phyloP scores from a whole-genome alignment of 2,888 invertebrate genomes.

The Eupithecia exiguata region DNA sequence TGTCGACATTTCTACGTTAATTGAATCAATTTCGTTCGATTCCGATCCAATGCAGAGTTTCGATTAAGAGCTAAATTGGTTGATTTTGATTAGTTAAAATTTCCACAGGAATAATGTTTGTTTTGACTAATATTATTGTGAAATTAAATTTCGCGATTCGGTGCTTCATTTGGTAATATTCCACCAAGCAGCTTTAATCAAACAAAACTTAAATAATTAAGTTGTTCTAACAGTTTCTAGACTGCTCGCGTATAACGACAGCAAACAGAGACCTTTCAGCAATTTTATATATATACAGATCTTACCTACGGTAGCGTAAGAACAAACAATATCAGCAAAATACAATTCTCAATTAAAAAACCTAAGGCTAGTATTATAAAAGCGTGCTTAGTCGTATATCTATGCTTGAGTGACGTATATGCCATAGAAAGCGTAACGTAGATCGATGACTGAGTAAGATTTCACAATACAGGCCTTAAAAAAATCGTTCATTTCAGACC shows the following conservation, averaged over 20 bases:
- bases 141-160: neutral
- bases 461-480: too few relatives aligned
- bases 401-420: too few relatives aligned
- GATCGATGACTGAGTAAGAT: too few relatives aligned
- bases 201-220: neutral
- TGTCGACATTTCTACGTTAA: slow-evolving; percentile 31
- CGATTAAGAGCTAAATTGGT: slow-evolving; percentile 33
- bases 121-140: slow-evolving; percentile 5
- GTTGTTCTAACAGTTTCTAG: neutral
- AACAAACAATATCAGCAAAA: too few relatives aligned
- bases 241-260: neutral
- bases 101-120: slow-evolving; percentile 11
- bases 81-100: slow-evolving; percentile 27
- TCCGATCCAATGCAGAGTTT: slow-evolving; percentile 28
- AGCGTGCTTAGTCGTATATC: too few relatives aligned
- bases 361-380: too few relatives aligned
- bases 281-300: too few relatives aligned
- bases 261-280: neutral
- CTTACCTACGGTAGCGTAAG: too few relatives aligned
- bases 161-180: neutral
- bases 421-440: too few relatives aligned
- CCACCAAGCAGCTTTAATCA: neutral
- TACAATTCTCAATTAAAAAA: too few relatives aligned
- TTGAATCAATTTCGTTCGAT: slow-evolving; percentile 36
- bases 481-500: too few relatives aligned